phyloP scores from a whole-genome alignment of 2,797 vertebrate species.

The Acanthurus lineatus region DNA sequence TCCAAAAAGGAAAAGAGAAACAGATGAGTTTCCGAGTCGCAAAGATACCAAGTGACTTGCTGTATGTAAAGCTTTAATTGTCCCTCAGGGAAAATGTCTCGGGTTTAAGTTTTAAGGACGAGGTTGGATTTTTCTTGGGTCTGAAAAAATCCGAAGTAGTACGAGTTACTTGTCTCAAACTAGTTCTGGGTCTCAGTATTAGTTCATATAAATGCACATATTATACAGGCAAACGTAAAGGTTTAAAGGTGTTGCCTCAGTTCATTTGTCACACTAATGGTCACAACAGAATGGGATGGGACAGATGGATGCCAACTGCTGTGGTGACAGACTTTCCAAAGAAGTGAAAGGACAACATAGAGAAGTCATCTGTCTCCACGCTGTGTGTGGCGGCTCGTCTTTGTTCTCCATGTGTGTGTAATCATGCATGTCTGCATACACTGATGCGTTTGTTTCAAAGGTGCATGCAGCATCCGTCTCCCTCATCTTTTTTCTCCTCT shows the following conservation, averaged over 20 bases:
- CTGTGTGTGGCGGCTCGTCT: slow-evolving; percentile 50
- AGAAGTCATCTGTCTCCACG: slow-evolving; percentile 16
- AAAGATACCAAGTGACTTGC: neutral
- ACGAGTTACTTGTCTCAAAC: neutral
- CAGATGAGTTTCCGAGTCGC: neutral
- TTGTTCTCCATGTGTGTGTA: slow-evolving; percentile 32
- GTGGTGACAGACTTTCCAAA: slow-evolving; percentile 36
- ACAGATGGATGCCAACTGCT: slow-evolving; percentile 38
- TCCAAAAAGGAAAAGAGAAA: neutral
- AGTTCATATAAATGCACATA: neutral
- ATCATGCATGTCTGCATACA: neutral
- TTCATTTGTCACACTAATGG: slow-evolving; percentile 35
- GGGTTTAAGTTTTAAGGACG: neutral
- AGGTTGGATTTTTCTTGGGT: neutral
- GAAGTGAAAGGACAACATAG: slow-evolving; percentile 22
- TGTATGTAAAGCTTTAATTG: neutral
- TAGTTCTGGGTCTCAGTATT: neutral
- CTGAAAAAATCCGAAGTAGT: neutral
- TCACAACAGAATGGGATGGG: neutral
- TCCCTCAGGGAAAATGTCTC: neutral
- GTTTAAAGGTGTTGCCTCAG: neutral
- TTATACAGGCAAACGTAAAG: neutral
- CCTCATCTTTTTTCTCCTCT: slow-evolving; percentile 1
- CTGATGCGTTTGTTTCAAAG: slow-evolving; percentile 28
- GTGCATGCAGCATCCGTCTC: slow-evolving; percentile 19